Conservation (phyloP, 2,113 vertebrate species). For the Boleophthalmus pectinirostris region DNA sequence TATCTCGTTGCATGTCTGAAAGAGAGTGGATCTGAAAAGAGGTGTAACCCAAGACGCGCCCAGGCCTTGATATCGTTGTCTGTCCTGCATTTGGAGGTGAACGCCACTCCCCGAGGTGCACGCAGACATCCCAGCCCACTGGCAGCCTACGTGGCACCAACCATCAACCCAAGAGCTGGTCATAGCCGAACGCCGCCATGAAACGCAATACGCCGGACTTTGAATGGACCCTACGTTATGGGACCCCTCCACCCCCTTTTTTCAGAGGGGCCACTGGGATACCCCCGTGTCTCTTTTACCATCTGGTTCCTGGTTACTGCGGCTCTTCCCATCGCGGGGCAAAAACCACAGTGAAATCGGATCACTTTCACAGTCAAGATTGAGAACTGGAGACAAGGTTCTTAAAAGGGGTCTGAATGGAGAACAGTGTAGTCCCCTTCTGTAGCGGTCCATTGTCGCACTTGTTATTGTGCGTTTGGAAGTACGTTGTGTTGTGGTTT, state of each 20-base stretch:
- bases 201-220: conserved; percentile 69
- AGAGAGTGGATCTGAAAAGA: conserved; percentile 51
- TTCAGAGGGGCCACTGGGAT: conserved; percentile 57
- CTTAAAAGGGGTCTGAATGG: conserved; percentile 58
- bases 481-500: conserved; percentile 34
- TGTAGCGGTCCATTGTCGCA: conserved; percentile 47
- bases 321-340: conserved; percentile 63
- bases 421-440: conserved; percentile 39
- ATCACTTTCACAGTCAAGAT: conserved; percentile 69
- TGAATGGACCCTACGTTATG: conserved; percentile 73
- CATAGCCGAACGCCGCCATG: conserved; percentile 69
- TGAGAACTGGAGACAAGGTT: conserved; percentile 57
- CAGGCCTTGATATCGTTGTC: conserved; percentile 62
- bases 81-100: conserved; percentile 56
- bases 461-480: conserved; percentile 53
- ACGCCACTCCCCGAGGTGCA: conserved; percentile 56
- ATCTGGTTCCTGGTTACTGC: conserved; percentile 62
- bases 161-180: conserved; percentile 42
- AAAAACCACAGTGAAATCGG: conserved; percentile 61
- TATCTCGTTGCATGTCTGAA: conserved; percentile 60
- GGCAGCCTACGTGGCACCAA: conserved; percentile 49
- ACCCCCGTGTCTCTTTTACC: conserved; percentile 61
- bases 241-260: conserved; percentile 44
- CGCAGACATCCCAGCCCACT: conserved; percentile 42
- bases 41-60: conserved; percentile 60